Evolutionary conservation across 2,888 invertebrate genomes (phyloP).

Genomic region (Caenorhabditis doughertyi): DNA sequence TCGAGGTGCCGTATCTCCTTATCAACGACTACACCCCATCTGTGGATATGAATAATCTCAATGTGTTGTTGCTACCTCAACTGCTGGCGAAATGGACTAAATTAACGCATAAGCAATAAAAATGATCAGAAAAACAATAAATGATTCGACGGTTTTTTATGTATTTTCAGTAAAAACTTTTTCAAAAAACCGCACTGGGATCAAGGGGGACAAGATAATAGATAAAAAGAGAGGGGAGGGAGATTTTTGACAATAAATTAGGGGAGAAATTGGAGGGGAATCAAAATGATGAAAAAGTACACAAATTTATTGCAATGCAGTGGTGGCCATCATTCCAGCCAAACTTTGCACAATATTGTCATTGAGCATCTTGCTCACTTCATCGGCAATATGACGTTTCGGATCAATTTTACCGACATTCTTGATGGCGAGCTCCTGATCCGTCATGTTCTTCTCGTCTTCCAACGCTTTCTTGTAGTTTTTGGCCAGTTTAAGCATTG

Average conservation of each 20-base stretch:
- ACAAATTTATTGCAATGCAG: constrained; percentile 75
- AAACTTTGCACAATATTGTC: constrained; percentile 82
- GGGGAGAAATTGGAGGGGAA: not conserved
- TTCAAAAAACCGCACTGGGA: not conserved
- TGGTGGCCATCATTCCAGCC: constrained; percentile 80
- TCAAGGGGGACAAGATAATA: not conserved
- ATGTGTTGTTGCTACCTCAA: constrained; percentile 78
- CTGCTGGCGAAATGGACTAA: constrained; percentile 80
- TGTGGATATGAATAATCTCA: constrained; percentile 79
- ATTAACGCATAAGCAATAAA: constrained; percentile 50
- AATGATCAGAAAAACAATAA: constrained; percentile 11
- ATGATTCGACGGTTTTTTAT: constrained; percentile 30
- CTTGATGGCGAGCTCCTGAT: constrained; percentile 98
- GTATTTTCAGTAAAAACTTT: too few relatives aligned
- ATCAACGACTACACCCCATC: constrained; percentile 82
- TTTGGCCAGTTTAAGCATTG: constrained; percentile 97
- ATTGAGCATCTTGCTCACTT: constrained; percentile 84
- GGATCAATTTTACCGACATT: constrained; percentile 98
- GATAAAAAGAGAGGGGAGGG: not conserved
- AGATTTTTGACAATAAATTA: constrained; percentile 29
- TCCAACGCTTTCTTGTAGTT: constrained; percentile 98
- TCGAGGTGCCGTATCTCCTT: constrained; percentile 82
- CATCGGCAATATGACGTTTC: constrained; percentile 98
- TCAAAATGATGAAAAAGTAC: constrained; percentile 36
- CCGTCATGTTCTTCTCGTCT: constrained; percentile 99